Conservation (phyloP, 2,113 vertebrate genomes). For the Dipodomys stephensi region DNA sequence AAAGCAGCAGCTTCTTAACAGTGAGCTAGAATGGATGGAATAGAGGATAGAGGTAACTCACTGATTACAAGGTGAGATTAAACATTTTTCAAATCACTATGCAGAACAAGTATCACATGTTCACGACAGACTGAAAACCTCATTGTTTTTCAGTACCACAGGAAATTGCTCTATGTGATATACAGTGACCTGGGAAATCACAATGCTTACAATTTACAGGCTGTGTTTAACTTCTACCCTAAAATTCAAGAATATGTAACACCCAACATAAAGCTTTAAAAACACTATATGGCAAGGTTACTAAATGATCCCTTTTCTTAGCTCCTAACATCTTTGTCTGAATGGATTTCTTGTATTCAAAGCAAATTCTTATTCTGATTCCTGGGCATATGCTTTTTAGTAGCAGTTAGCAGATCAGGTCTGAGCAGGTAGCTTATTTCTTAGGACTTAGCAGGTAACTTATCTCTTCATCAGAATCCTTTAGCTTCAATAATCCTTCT, state of each 20-base stretch:
- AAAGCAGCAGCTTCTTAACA: background rate
- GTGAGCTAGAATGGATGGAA: background rate
- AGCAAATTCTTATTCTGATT: background rate
- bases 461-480: background rate
- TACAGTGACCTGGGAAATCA: constrained; percentile 18
- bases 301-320: background rate
- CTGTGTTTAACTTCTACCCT: constrained; percentile 15
- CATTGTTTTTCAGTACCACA: background rate
- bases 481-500: background rate
- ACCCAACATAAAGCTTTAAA: background rate
- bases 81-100: background rate
- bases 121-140: constrained; percentile 12
- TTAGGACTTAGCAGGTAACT: background rate
- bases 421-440: background rate
- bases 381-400: background rate
- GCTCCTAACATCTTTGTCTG: constrained; percentile 16
- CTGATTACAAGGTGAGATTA: background rate
- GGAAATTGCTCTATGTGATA: background rate
- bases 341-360: background rate
- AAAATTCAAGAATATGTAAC: constrained; percentile 35
- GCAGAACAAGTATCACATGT: background rate
- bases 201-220: background rate
- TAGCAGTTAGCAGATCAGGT: background rate
- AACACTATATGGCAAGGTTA: constrained; percentile 23
- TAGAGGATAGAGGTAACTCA: background rate